A percentile compares a stretch with the other conserved stretches of the same genome.
Conservation (phyloP, 1,140 invertebrate species). For the Rhyacophila brunnea region DNA sequence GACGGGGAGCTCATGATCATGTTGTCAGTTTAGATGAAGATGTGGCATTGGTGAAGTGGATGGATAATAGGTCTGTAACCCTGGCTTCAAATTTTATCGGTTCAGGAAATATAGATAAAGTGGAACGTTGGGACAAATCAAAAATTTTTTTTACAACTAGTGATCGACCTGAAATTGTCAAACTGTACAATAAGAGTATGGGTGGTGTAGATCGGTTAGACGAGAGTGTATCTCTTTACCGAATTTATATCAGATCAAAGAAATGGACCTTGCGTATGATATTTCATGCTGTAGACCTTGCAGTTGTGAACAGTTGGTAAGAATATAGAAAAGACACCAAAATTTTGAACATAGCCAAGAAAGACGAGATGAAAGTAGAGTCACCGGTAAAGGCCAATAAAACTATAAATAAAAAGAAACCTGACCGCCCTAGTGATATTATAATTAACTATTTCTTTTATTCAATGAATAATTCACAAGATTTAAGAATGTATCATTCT, state of each 20-base stretch:
- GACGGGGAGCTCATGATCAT: constrained; percentile 7
- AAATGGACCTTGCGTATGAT: constrained; percentile 4
- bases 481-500: no score
- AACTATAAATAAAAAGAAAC: no score
- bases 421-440: no score
- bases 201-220: constrained; percentile 1
- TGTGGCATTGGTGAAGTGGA: constrained; percentile 10
- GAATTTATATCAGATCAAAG: constrained; percentile 3
- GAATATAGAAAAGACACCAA: constrained; percentile 2
- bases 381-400: no score
- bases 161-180: no score
- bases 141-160: no score
- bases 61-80: constrained; percentile 6
- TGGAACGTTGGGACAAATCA: constrained; percentile 1
- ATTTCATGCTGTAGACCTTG: constrained; percentile 6
- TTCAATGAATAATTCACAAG: no score
- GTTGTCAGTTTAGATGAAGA: constrained; percentile 11
- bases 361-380: constrained; percentile 2
- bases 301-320: constrained; percentile 4
- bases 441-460: no score
- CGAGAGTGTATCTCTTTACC: neutral
- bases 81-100: constrained; percentile 6
- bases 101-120: constrained; percentile 11
- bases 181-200: constrained; percentile 1
- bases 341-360: neutral